A percentile compares a stretch with the other conserved stretches of the same genome.
Conservation (phyloP, 2,113 vertebrate genomes). For the Sitta europaea region DNA sequence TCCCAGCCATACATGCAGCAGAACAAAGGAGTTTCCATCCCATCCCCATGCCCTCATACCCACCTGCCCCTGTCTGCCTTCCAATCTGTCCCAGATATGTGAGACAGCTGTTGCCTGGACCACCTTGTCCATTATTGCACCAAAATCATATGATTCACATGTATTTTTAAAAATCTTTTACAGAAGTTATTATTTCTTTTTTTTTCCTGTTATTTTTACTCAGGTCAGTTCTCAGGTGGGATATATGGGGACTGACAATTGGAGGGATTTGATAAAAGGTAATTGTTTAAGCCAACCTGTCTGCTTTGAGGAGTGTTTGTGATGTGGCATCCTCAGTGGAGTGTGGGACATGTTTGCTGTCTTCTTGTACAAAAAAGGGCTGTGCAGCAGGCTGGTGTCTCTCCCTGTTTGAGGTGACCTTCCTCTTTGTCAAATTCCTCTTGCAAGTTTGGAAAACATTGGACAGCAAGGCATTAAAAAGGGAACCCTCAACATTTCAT, state of each 20-base stretch:
- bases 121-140: not conserved
- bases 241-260: not conserved
- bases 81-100: not conserved
- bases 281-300: not conserved
- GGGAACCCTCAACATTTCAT: not conserved
- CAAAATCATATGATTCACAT: not conserved
- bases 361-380: not conserved
- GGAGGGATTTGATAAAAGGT: not conserved
- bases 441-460: not conserved
- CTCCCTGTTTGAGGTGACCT: accelerated
- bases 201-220: not conserved
- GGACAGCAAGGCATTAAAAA: not conserved
- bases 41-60: not conserved
- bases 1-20: not conserved
- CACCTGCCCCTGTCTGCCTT: not conserved
- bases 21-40: not conserved
- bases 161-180: not conserved
- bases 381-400: not conserved
- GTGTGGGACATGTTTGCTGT: not conserved
- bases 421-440: not conserved
- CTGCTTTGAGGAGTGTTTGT: not conserved
- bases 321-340: not conserved
- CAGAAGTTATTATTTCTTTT: not conserved
- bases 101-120: not conserved
- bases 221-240: not conserved